phyloP scores from a whole-genome alignment of 2,888 invertebrate genomes.

The Corbicula japonica region DNA sequence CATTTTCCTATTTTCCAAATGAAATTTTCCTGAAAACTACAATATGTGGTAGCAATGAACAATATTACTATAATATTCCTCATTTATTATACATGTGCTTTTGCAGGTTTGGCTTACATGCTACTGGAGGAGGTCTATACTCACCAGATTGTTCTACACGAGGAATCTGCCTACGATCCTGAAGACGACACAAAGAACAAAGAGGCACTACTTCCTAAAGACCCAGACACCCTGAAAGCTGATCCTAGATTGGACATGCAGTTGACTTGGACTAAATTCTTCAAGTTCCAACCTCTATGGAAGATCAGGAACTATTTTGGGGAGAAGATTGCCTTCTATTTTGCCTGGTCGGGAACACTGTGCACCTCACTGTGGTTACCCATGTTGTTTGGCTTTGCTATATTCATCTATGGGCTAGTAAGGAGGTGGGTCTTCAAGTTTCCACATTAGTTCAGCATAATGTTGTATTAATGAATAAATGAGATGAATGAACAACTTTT shows the following conservation, averaged over 20 bases:
- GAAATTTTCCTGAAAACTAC: too few species aligned
- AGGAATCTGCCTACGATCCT: slow-evolving; percentile 81
- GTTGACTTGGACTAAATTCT: slow-evolving; percentile 82
- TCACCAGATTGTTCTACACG: slow-evolving; percentile 86
- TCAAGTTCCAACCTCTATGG: slow-evolving; percentile 86
- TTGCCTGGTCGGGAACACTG: slow-evolving; percentile 87
- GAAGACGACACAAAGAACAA: slow-evolving; percentile 67
- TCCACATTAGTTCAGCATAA: background rate
- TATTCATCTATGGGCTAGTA: slow-evolving; percentile 86
- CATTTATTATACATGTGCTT: background rate
- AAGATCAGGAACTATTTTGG: slow-evolving; percentile 87
- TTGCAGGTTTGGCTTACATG: slow-evolving; percentile 85
- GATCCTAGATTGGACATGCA: slow-evolving; percentile 79
- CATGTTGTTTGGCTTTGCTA: slow-evolving; percentile 85
- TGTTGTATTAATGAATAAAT: background rate
- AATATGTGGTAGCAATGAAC: background rate
- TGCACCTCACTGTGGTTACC: slow-evolving; percentile 86
- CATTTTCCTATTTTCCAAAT: too few species aligned
- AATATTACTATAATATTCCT: background rate
- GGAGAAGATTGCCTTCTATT: slow-evolving; percentile 87
- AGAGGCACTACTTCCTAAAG: slow-evolving; percentile 15
- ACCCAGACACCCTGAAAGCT: slow-evolving; percentile 38
- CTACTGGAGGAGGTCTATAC: slow-evolving; percentile 84
- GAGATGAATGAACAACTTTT: too few species aligned
- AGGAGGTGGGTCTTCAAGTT: slow-evolving; percentile 81